Evolutionary conservation across 2,797 vertebrate genomes (phyloP), one percentile per base, ranked within the genome.

Genomic region (Cossypha heuglini): DNA sequence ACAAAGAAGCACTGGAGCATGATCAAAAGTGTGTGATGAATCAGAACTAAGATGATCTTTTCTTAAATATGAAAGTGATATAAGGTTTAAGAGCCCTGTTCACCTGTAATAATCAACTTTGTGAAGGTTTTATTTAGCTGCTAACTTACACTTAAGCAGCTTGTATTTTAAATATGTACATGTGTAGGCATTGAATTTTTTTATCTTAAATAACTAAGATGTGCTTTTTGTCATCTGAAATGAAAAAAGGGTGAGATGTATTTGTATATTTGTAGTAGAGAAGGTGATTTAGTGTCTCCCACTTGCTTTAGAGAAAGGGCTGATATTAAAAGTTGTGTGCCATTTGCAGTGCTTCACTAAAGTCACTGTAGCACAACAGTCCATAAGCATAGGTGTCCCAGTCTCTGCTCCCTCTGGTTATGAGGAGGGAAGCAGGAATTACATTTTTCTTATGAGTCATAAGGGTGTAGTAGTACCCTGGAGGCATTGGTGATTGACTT

Each of bases 381-480:
- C 49, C 54, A 6, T 28, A 67, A 80, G 49, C 2, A 1, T 31
- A 48, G 33, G 28, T 76, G 37, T 67, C 63, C 21, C 52, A 20
- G 59, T 35, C 26, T 86, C 55, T 69, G 28, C 57, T 96, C 77
- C 93, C 67, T 88, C 74, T 90, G 90, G 93, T 67, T 91, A 92
- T 2, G 4, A 79, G 75, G 49, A 85, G 51, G 31, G 66, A 78
- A 86, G 67, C 67, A 74, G 67, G 45, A 92, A 77, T 63, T 73
- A 46, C 19, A 13, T 57, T 88, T 73, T 73, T 38, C 38, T 38
- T 61, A 13, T 80, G 91, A 93, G 54, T 95, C 85, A 64, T 20
- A 26, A 81, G 79, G 20, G 64, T 68, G 72, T 71, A 88, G 43
- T 40, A 61, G 80, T 67, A 79, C 80, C 83, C 90, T 57, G 57